A percentile compares a stretch with the other conserved stretches of the same genome.
Evolutionary conservation across 2,888 invertebrate species (phyloP).

Genomic region (Trileptium ribeirensis): DNA sequence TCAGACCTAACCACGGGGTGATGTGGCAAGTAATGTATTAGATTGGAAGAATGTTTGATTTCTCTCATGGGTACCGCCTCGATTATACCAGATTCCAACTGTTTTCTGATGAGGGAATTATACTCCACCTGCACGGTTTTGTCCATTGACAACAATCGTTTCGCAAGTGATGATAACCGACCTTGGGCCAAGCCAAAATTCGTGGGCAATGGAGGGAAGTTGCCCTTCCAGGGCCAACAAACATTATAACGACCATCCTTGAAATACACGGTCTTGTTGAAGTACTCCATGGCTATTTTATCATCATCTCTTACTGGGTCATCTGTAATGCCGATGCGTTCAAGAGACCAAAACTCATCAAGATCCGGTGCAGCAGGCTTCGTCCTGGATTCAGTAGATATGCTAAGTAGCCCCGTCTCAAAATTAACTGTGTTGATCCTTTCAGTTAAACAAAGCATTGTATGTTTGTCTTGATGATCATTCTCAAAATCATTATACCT

Average conservation of each 20-base stretch:
- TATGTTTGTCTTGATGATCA: no score
- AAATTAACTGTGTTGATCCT: no score
- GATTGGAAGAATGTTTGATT: no score
- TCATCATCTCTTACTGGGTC: neutral
- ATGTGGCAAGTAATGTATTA: no score
- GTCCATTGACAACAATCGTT: neutral
- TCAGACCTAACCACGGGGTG: no score
- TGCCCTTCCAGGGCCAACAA: slow-evolving; percentile 2
- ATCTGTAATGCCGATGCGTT: slow-evolving; percentile 12
- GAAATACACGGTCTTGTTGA: neutral
- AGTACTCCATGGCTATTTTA: neutral
- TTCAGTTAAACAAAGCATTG: no score
- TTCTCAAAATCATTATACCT: no score
- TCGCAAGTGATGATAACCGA: neutral
- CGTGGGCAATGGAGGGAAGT: neutral
- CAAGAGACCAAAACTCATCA: slow-evolving; percentile 3
- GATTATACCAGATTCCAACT: neutral
- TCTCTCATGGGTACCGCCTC: no score
- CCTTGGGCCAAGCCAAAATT: slow-evolving; percentile 1
- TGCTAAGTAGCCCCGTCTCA: no score
- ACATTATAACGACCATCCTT: neutral
- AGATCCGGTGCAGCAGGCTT: no score
- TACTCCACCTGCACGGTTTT: neutral
- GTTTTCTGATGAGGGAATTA: neutral
- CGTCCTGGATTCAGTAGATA: no score